A percentile compares a stretch with the other conserved stretches of the same genome.
Evolutionary conservation across 2,888 invertebrate genomes (phyloP).

Genomic region (Harmothoe impar): DNA sequence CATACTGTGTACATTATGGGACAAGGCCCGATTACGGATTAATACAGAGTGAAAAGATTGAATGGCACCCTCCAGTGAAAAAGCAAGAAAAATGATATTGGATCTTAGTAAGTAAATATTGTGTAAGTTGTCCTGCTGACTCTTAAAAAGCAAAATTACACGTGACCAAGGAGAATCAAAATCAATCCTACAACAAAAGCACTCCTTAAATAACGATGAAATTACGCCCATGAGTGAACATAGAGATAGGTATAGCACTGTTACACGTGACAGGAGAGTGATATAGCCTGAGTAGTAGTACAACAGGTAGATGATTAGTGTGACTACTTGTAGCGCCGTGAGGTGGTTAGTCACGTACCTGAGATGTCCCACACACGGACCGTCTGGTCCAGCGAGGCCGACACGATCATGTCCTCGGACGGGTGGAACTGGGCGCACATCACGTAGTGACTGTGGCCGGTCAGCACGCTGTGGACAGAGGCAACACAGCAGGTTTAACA

Average conservation of each 20-base stretch:
- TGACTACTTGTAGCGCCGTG: not conserved
- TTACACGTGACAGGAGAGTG: not conserved
- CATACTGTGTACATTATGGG: too few species aligned
- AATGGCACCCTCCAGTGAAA: too few species aligned
- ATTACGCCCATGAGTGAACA: too few species aligned
- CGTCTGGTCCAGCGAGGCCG: slow-evolving; percentile 98
- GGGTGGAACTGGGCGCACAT: slow-evolving; percentile 99
- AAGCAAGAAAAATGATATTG: too few species aligned
- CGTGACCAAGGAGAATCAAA: too few species aligned
- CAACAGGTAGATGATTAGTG: not conserved
- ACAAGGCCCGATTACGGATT: too few species aligned
- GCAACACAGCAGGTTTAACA: not conserved
- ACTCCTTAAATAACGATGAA: too few species aligned
- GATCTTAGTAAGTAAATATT: too few species aligned
- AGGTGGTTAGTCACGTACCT: slow-evolving; percentile 83
- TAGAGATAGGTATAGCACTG: not conserved
- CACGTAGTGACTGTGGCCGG: slow-evolving; percentile 99
- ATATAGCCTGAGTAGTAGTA: not conserved
- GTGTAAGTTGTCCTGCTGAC: too few species aligned
- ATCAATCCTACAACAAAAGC: too few species aligned
- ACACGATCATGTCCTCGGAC: slow-evolving; percentile 97
- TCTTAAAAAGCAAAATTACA: too few species aligned
- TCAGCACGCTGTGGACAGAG: slow-evolving; percentile 81
- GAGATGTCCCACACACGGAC: slow-evolving; percentile 99
- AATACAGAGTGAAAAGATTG: too few species aligned